Percentiles rank a stretch among this genome's conserved stretches.
Evolutionary conservation across 2,113 vertebrate genomes (phyloP).

Genomic region (Sinocyclocheilus anophthalmus): DNA sequence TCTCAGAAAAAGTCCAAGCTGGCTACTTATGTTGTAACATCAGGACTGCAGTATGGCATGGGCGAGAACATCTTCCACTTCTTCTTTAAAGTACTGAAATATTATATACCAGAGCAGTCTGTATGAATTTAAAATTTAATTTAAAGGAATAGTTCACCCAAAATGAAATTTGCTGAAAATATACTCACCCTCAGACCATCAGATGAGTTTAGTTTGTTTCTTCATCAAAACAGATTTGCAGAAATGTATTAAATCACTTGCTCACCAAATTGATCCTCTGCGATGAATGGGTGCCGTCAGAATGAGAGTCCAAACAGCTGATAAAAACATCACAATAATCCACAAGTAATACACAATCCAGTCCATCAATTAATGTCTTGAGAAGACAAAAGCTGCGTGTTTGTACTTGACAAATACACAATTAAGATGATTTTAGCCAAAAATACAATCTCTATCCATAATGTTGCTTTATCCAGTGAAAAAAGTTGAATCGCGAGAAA

Average conservation of each 20-base stretch:
- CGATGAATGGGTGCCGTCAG: background rate
- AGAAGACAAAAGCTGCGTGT: background rate
- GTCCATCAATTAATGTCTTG: background rate
- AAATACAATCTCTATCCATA: background rate
- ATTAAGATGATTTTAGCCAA: background rate
- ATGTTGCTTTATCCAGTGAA: background rate
- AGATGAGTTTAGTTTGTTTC: no score
- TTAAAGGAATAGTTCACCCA: no score
- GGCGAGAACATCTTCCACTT: conserved; percentile 86
- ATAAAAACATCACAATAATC: background rate
- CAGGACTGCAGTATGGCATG: conserved; percentile 88
- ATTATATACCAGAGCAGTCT: background rate
- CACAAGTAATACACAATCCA: background rate
- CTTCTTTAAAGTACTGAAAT: conserved; percentile 88
- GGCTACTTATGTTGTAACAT: conserved; percentile 80
- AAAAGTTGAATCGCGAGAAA: background rate
- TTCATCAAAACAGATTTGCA: background rate
- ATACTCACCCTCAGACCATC: no score
- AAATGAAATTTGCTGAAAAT: no score
- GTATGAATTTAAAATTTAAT: background rate
- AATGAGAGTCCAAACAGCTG: background rate
- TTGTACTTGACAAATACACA: background rate
- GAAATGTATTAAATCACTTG: background rate
- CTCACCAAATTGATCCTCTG: background rate
- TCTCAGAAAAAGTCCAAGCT: conserved; percentile 80